Conservation (phyloP, 2,113 vertebrate genomes). For the Dendropsophus ebraccatus region DNA sequence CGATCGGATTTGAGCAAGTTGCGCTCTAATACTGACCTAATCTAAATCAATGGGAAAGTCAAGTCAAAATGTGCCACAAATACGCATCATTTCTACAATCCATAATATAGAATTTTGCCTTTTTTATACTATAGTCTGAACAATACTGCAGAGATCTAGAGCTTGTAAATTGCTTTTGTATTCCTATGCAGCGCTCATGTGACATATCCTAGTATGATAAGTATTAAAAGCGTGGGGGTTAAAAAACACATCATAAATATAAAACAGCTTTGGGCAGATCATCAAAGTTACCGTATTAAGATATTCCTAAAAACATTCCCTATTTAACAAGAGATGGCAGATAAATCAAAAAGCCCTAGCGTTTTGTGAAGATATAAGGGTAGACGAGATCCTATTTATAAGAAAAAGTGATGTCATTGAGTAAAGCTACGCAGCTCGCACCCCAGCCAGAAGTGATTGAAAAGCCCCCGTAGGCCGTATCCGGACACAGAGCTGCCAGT, state of each 20-base stretch:
- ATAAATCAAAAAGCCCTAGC: background rate
- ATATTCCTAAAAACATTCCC: background rate
- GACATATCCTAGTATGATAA: too few species aligned
- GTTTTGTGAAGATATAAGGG: background rate
- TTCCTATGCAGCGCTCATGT: too few species aligned
- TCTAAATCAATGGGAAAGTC: too few species aligned
- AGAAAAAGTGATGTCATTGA: slow-evolving; percentile 1
- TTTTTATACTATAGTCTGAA: too few species aligned
- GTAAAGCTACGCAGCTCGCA: background rate
- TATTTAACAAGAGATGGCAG: background rate
- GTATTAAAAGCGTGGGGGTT: background rate
- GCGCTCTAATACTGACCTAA: too few species aligned
- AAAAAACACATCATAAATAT: background rate
- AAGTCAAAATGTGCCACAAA: too few species aligned
- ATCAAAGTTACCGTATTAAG: background rate
- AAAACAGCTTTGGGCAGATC: background rate
- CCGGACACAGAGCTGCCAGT: slow-evolving; percentile 7
- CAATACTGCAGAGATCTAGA: too few species aligned
- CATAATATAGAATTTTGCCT: too few species aligned
- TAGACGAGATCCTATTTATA: background rate
- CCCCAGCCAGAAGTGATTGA: background rate
- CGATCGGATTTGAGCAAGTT: too few species aligned
- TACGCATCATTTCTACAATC: too few species aligned
- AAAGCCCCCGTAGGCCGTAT: background rate
- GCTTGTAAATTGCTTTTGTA: too few species aligned